Base-by-base conservation (phyloP, 2,888 invertebrate species). In the Orchesella flavescens region DNA sequence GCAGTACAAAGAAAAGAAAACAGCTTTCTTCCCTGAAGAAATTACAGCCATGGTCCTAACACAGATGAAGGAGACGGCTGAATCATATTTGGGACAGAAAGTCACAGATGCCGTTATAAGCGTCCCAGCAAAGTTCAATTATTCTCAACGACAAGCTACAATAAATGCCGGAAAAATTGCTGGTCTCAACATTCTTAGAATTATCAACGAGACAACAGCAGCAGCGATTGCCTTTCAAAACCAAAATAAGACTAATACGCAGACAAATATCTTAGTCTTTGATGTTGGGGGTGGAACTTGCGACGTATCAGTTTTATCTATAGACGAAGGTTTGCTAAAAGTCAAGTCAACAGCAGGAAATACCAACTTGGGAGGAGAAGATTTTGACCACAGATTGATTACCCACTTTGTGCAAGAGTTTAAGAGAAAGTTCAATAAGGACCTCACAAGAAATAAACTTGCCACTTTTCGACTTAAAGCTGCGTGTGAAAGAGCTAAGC, bases 21-120 rank as follows among this genome's bases (percentile, higher is more conserved):
- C 93, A 89, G 91, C 91, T 66, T 93, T 93, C 90, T 92, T 90
- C 90, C 92, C 93, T 1, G 93, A 93, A 89, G 93, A 93, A 90
- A 91, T 93, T 78, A 92, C 92, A 76, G 92, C 93, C 68, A 93
- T 93, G 93, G 92, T 93, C 68, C 92, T 97, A 85, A 94, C 93
- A 34, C 97, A 97, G 90, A 97, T 97, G 97, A 97, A 96, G 93
- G 95, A 96, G 91, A 95, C 95, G 73, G 96, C 96, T 63, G 96
- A 96, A 91, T 95, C 95, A 0, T 96, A 94, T 90, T 92, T 96
- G 88, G 98, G 98, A 85, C 94, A 94, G 89, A 93, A 93, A 57
- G 94, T 97, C 84, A 92, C 91, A n/a, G 94, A 95, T 89, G 95
- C 94, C 4, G 95, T 95, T 0, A 91, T 95, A 88, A 95, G 95